Evolutionary conservation across 1,140 invertebrate species (phyloP).

Genomic region (Halictus rubicundus): DNA sequence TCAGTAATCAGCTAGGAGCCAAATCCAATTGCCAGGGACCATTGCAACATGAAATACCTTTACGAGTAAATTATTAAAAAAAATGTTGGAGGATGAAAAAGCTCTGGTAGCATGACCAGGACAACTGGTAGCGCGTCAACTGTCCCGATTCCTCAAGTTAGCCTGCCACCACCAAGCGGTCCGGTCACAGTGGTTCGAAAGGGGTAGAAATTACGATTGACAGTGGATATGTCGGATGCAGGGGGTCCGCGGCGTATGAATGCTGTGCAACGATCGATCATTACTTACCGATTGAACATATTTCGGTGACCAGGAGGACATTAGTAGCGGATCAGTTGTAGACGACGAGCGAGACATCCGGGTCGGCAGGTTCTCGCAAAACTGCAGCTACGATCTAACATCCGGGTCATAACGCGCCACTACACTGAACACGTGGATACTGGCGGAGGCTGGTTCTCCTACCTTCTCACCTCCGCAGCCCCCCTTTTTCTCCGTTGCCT

Average conservation of each 20-base stretch:
- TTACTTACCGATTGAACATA: slow-evolving; percentile 81
- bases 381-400: slow-evolving; percentile 81
- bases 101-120: no score
- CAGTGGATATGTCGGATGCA: background rate
- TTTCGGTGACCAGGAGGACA: slow-evolving; percentile 78
- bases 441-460: slow-evolving; percentile 76
- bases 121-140: background rate
- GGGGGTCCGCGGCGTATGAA: no score
- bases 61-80: no score
- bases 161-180: no score
- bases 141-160: background rate
- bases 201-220: slow-evolving; percentile 35
- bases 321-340: slow-evolving; percentile 75
- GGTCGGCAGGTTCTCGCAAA: slow-evolving; percentile 79
- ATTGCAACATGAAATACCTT: no score
- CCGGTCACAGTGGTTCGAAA: slow-evolving; percentile 5
- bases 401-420: slow-evolving; percentile 82
- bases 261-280: background rate
- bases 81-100: no score
- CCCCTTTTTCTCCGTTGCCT: slow-evolving; percentile 55
- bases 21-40: no score
- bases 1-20: no score
- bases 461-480: slow-evolving; percentile 64
- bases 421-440: slow-evolving; percentile 81
- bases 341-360: slow-evolving; percentile 78